phyloP scores from a whole-genome alignment of 2,888 invertebrate genomes.

The Cabera pusaria region DNA sequence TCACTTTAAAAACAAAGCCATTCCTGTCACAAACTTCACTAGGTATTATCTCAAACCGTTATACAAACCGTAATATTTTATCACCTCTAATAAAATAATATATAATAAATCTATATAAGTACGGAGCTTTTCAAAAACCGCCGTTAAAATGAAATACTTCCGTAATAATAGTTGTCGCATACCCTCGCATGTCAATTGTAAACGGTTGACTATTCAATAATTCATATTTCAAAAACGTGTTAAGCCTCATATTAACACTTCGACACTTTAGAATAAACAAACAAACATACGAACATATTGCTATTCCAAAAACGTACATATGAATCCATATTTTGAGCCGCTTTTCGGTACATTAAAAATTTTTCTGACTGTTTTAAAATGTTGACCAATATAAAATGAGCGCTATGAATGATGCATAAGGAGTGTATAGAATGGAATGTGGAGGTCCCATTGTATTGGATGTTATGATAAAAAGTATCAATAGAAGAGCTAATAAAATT shows the following conservation, averaged over 20 bases:
- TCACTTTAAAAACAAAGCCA: too few species aligned
- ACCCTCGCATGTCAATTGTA: conserved; percentile 41
- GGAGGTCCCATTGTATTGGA: conserved; percentile 33
- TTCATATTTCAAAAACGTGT: conserved; percentile 70
- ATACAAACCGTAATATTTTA: too few species aligned
- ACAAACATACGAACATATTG: conserved; percentile 48
- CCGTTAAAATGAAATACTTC: too few species aligned
- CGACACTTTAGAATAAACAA: conserved; percentile 58
- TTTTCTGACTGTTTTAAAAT: conserved; percentile 6
- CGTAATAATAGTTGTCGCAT: conserved; percentile 36
- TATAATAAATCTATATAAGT: too few species aligned
- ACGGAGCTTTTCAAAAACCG: too few species aligned
- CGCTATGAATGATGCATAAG: conserved; percentile 13
- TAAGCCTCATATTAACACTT: conserved; percentile 71
- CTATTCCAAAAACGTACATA: conserved; percentile 45
- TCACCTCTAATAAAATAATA: too few species aligned
- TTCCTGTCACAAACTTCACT: too few species aligned
- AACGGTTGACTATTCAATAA: conserved; percentile 63
- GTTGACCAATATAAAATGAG: conserved; percentile 27
- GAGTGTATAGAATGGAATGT: conserved; percentile 15
- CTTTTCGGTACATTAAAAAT: conserved; percentile 38
- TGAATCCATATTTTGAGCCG: conserved; percentile 39
- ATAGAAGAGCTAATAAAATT: conserved; percentile 55
- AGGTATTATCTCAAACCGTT: too few species aligned
- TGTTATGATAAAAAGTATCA: conserved; percentile 34